Conservation (phyloP, 2,113 vertebrate species). For the Ceyx melanurus region DNA sequence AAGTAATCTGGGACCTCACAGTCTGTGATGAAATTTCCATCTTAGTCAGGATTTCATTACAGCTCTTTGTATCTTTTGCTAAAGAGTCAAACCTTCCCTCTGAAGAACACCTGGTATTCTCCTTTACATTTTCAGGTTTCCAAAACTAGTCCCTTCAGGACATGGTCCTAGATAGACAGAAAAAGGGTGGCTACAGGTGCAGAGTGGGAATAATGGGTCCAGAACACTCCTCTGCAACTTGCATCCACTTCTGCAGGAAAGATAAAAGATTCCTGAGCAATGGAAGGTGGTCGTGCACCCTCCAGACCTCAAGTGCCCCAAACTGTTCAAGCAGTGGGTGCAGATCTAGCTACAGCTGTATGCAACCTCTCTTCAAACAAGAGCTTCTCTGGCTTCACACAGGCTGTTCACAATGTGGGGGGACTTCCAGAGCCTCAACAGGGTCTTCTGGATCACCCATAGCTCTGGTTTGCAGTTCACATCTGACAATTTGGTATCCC, state of each 20-base stretch:
- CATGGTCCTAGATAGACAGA: not conserved
- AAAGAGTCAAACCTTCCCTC: not conserved
- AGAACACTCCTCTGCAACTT: not conserved
- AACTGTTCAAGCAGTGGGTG: not conserved
- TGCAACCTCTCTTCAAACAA: not conserved
- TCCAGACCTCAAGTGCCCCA: not conserved
- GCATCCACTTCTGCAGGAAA: not conserved
- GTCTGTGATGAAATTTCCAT: not conserved
- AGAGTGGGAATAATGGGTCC: not conserved
- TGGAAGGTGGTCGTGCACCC: not conserved
- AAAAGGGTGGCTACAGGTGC: not conserved
- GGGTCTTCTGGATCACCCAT: not conserved
- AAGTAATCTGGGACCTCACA: not conserved
- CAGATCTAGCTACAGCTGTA: not conserved
- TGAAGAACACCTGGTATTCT: not conserved
- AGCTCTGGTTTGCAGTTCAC: not conserved
- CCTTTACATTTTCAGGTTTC: not conserved
- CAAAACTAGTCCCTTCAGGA: not conserved
- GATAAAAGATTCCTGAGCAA: not conserved
- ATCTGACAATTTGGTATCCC: not conserved
- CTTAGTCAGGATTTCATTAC: not conserved
- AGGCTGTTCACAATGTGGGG: not conserved
- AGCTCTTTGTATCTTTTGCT: not conserved
- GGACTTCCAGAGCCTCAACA: not conserved
- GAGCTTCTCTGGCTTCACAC: not conserved